Conservation (phyloP, 2,113 vertebrate species). For the Strigops habroptila region DNA sequence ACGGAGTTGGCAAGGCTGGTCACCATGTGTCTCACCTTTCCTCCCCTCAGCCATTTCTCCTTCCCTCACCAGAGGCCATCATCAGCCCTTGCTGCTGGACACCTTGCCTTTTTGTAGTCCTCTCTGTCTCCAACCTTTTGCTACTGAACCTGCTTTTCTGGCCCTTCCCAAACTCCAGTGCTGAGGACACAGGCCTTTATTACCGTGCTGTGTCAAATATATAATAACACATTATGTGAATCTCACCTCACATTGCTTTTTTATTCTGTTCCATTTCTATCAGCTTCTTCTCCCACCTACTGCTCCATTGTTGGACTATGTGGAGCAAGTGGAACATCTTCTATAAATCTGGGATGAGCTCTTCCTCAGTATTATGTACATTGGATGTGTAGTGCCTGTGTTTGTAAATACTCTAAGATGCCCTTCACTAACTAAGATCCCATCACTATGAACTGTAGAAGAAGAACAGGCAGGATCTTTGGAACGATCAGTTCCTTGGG, state of each 20-base stretch:
- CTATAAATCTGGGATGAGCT: not conserved
- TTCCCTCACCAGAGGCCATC: not conserved
- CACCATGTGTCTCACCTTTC: not conserved
- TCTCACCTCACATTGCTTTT: not conserved
- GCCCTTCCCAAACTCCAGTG: not conserved
- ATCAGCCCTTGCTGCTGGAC: not conserved
- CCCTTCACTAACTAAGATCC: not conserved
- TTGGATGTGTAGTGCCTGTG: not conserved
- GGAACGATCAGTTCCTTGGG: not conserved
- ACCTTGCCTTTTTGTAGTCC: not conserved
- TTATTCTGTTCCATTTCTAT: not conserved
- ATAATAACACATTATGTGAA: not conserved
- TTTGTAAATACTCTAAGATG: not conserved
- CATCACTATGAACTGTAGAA: not conserved
- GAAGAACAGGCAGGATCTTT: not conserved
- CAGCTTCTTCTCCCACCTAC: not conserved
- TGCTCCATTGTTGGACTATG: not conserved
- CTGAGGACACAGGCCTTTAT: not conserved
- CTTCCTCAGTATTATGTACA: fast-evolving
- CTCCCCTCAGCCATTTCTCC: not conserved
- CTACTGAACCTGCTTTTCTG: not conserved
- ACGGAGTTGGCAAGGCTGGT: not conserved
- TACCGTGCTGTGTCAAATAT: not conserved
- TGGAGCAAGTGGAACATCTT: not conserved
- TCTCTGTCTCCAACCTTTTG: not conserved